phyloP scores from a whole-genome alignment of 1,140 invertebrate species.

The Contarinia nasturtii region DNA sequence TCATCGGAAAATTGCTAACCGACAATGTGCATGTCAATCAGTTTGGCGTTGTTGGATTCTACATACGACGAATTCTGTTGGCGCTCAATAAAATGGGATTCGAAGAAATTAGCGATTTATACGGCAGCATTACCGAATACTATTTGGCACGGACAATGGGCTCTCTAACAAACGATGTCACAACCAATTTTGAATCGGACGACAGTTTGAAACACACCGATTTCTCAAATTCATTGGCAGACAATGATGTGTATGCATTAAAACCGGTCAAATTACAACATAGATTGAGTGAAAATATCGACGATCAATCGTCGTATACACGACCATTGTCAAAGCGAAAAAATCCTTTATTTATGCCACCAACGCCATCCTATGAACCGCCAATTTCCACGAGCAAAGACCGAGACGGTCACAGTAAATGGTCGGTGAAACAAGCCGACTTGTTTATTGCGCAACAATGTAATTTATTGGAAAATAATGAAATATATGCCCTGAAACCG shows the following conservation, averaged over 20 bases:
- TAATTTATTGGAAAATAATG: conserved; percentile 58
- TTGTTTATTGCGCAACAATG: conserved; percentile 72
- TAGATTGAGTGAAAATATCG: too few relatives aligned
- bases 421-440: conserved; percentile 72
- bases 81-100: conserved; percentile 67
- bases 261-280: too few relatives aligned
- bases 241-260: too few relatives aligned
- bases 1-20: conserved; percentile 13
- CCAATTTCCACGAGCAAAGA: conserved; percentile 2
- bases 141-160: conserved; percentile 29
- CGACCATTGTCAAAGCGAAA: too few relatives aligned
- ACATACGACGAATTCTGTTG: conserved; percentile 57
- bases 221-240: too few relatives aligned
- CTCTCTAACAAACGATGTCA: conserved; percentile 3
- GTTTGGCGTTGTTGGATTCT: conserved; percentile 42
- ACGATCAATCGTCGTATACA: too few relatives aligned
- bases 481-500: conserved; percentile 56
- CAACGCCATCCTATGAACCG: conserved; percentile 1
- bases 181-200: too few relatives aligned
- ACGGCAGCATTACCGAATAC: conserved; percentile 41
- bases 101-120: conserved; percentile 50
- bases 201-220: too few relatives aligned
- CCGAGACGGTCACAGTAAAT: conserved; percentile 30
- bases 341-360: too few relatives aligned
- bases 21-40: conserved; percentile 21